Evolutionary conservation across 2,113 vertebrate genomes (phyloP), one percentile per base, ranked within the genome.

Genomic region (Xyliphius kryptos): DNA sequence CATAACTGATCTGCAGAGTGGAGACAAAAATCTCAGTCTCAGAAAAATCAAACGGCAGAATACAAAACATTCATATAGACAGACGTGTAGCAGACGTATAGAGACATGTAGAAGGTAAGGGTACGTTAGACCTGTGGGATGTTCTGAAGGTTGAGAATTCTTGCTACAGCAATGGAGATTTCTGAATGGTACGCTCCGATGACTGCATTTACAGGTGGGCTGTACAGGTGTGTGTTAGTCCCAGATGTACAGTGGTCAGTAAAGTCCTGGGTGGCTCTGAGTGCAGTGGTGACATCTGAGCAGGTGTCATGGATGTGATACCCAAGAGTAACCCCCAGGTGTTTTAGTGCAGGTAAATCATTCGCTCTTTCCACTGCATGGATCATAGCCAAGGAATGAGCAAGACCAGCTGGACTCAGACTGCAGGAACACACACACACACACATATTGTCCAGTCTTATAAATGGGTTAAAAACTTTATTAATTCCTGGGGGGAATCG

Each of bases 221-320:
- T 72, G 40, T 73, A 70, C 14, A 82, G 70, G 47, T 86, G 87
- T 60, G 82, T 70, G 5, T 79, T 88, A 15, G 58, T 76, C 44
- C 80, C 70, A 53, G 75, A 72, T 13, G 77, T 19, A 0, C 73
- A 76, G 32, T 77, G 60, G 40, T 71, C 80, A 6, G 85, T 80
- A 48, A 93, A 81, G 44, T 86, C 82, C 46, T 85, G 67, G 3
- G 83, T 69, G 56, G 83, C 88, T 0, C 83, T 84, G 73, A 93
- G 82, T 2, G 87, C 84, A 14, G 81, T 87, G 58, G 86, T 91
- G 38, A 91, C 86, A 54, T 95, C 91, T 1, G 83, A 79, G 74
- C 92, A 95, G 0, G 88, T 89, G 75, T 95, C 91, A 0, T 88
- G 82, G 71, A 93, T 89, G 67, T 82, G 79, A 3, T 95, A 93